These are phyloP conservation scores for Pygoscelis adeliae DNA, from an alignment of 2,113 vertebrate genomes.

Conservation along the genomic window DNA sequence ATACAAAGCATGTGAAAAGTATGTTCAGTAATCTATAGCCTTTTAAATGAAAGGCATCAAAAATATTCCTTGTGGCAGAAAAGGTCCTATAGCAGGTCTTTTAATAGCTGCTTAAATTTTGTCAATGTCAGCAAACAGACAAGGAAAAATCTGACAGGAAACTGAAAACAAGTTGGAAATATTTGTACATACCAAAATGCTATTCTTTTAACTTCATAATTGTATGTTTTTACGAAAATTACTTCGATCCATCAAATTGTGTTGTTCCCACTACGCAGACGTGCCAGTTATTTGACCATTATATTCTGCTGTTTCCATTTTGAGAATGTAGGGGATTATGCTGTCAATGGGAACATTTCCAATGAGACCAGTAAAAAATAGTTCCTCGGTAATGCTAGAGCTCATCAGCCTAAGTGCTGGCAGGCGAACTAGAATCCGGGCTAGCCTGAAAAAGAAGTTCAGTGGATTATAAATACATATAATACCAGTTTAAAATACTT, in stretches of 20 bases:
- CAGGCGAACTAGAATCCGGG: slow-evolving; percentile 93
- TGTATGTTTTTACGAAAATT: background rate
- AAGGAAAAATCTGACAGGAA: slow-evolving; percentile 38
- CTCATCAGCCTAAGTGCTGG: slow-evolving; percentile 96
- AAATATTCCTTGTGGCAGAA: slow-evolving; percentile 68
- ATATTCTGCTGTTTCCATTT: slow-evolving; percentile 98
- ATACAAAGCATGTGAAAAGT: slow-evolving; percentile 76
- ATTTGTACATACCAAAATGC: slow-evolving; percentile 56
- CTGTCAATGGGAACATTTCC: slow-evolving; percentile 98
- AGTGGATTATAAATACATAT: background rate
- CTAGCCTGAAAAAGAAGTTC: slow-evolving; percentile 81
- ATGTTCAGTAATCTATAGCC: slow-evolving; percentile 65
- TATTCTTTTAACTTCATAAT: background rate
- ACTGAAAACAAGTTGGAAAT: slow-evolving; percentile 16
- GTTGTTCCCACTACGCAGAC: slow-evolving; percentile 69
- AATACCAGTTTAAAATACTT: background rate
- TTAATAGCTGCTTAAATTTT: slow-evolving; percentile 31
- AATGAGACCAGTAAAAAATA: slow-evolving; percentile 97
- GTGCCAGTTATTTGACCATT: slow-evolving; percentile 92
- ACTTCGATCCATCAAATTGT: background rate
- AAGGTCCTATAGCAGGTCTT: slow-evolving; percentile 55
- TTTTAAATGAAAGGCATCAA: slow-evolving; percentile 75
- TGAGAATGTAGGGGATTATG: slow-evolving; percentile 99
- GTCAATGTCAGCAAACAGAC: slow-evolving; percentile 28
- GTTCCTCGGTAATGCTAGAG: slow-evolving; percentile 96